Evolutionary conservation across 2,113 vertebrate species (phyloP), one percentile per base, ranked within the genome.

Genomic region (Zosterops borbonicus): DNA sequence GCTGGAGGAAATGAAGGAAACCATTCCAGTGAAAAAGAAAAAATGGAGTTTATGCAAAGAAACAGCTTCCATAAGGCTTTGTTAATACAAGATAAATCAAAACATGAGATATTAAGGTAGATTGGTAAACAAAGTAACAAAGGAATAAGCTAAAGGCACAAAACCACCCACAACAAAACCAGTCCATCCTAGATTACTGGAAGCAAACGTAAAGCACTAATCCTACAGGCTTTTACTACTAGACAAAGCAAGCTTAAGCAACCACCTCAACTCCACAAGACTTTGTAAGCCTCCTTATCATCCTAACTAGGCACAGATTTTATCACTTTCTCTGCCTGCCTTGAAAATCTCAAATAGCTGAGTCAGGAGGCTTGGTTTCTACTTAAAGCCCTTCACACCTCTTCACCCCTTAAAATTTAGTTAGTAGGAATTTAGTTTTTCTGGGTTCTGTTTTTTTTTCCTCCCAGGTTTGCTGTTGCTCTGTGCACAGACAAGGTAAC

Each of bases 391-490:
- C 41, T 77, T 83, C 62, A 76, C 28, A 60, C 6, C 1, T 12
- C 5, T 33, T 37, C 0, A 3, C 1, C 2, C 12, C 2, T 5
- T 44, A 33, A 52, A 12, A 4, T 4, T 25, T 2, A 33, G 5
- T 5, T 37, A 29, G 2, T 0, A 33, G 25, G 5, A 11, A 11
- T 5, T 7, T 1, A 7, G 9, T 0, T 71, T 8, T 0, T 0
- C 4, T 0, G 14, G 8, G 8, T 1, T 31, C 5, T 41, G 4
- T 29, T 42, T 63, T 42, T 50, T 63, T 42, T 50, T 39, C 27
- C 4, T 0, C 62, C 1, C 3, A 6, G 5, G 4, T 6, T 12
- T 23, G 0, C 20, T 80, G 2, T 17, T 39, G 2, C 3, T 77
- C 19, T 65, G 2, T 37, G 5, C 1, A 20, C 2, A 4, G 17